Evolutionary conservation across 2,888 invertebrate genomes (phyloP).

Genomic region (Acanthoscelides obtectus): DNA sequence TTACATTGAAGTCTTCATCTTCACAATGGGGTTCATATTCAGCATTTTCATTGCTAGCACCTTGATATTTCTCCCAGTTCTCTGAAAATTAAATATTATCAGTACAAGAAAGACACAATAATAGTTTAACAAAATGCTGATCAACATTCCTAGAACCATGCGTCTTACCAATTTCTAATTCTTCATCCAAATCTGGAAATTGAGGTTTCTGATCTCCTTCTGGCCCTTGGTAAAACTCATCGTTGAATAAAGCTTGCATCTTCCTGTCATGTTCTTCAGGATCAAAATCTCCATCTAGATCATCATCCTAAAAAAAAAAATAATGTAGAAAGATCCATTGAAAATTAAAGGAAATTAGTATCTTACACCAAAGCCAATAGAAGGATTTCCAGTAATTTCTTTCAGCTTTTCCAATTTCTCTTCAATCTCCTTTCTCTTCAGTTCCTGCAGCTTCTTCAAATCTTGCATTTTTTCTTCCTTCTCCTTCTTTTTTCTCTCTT

Average conservation of each 20-base stretch:
- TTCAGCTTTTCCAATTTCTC: constrained; percentile 82
- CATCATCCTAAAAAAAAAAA: constrained; percentile 54
- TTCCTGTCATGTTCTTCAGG: constrained; percentile 80
- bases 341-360: constrained; percentile 41
- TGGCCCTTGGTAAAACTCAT: constrained; percentile 76
- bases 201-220: constrained; percentile 74
- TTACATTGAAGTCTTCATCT: constrained; percentile 69
- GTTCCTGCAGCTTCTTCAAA: constrained; percentile 77
- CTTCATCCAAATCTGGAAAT: constrained; percentile 76
- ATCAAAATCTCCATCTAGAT: constrained; percentile 88
- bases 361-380: constrained; percentile 53
- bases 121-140: background rate
- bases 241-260: constrained; percentile 83
- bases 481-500: constrained; percentile 70
- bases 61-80: constrained; percentile 63
- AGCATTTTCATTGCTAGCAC: constrained; percentile 17
- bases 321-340: constrained; percentile 18
- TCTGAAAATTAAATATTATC: constrained; percentile 48
- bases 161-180: constrained; percentile 53
- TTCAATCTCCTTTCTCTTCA: constrained; percentile 86
- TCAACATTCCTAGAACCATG: background rate
- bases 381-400: constrained; percentile 81
- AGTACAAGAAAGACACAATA: too few species aligned
- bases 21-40: constrained; percentile 60
- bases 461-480: constrained; percentile 80